Conservation (phyloP, 1,140 invertebrate genomes). For the Aphelenchoides besseyi region DNA sequence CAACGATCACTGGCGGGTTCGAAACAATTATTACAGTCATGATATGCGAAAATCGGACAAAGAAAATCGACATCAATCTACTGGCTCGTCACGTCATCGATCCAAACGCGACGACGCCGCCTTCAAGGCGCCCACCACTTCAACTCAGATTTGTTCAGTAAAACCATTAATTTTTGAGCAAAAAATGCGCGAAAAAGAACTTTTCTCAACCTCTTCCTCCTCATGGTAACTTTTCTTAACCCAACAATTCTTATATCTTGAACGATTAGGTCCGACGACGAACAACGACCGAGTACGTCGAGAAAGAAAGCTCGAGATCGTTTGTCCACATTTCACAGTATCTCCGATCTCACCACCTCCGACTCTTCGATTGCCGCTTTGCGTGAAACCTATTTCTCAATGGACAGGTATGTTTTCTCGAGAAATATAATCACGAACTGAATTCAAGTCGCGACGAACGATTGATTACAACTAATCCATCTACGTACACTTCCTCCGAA, state of each 20-base stretch:
- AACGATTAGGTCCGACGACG: conserved; percentile 20
- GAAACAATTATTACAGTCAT: no score
- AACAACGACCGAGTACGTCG: background rate
- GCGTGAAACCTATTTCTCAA: no score
- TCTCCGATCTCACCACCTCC: background rate
- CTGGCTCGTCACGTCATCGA: background rate
- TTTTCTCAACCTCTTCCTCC: conserved; percentile 5
- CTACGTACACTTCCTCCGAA: background rate
- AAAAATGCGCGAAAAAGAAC: background rate
- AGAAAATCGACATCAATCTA: conserved; percentile 3
- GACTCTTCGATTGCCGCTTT: conserved; percentile 5
- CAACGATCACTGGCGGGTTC: background rate
- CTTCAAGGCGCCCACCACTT: background rate
- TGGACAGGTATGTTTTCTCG: background rate
- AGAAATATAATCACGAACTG: background rate
- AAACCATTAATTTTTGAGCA: background rate
- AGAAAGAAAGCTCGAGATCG: background rate
- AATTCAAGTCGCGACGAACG: no score
- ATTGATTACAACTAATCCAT: no score
- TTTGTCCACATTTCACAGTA: background rate
- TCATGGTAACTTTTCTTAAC: no score
- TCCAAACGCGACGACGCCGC: background rate
- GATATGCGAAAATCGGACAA: background rate
- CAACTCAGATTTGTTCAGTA: background rate
- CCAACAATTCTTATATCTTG: no score